Conservation (phyloP, 2,113 vertebrate species). For the Pheucticus melanocephalus region DNA sequence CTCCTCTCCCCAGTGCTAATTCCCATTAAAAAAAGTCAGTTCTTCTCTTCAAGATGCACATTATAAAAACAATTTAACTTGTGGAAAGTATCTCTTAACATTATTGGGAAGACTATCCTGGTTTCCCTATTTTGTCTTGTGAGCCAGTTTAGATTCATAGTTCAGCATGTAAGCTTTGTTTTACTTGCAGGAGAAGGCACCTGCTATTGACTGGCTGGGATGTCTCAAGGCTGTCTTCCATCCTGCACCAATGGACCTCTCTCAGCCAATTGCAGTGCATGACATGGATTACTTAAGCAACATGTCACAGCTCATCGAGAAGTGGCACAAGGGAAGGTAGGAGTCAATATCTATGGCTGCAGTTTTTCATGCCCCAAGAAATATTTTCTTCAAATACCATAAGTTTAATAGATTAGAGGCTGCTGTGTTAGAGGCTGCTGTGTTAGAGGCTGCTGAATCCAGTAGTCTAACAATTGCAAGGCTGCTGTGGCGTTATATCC, state of each 20-base stretch:
- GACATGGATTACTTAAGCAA: slow-evolving; percentile 84
- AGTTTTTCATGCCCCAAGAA: background rate
- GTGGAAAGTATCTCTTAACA: background rate
- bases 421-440: background rate
- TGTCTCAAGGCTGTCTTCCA: slow-evolving; percentile 83
- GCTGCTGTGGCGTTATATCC: background rate
- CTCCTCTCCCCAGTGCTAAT: background rate
- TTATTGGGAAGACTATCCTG: background rate
- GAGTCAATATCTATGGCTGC: background rate
- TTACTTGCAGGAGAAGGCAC: slow-evolving; percentile 77
- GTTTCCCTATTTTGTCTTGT: background rate
- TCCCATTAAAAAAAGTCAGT: background rate
- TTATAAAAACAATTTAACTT: background rate
- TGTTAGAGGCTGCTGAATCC: background rate
- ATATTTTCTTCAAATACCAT: background rate
- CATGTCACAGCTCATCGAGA: slow-evolving; percentile 78
- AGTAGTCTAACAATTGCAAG: background rate
- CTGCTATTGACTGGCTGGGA: slow-evolving; percentile 86
- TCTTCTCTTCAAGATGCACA: background rate
- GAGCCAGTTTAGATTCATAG: background rate
- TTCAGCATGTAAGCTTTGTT: background rate
- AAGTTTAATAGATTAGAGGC: background rate
- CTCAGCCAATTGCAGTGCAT: slow-evolving; percentile 81
- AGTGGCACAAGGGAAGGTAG: slow-evolving; percentile 57
- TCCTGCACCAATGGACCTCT: slow-evolving; percentile 72